Percentiles rank a stretch among this genome's conserved stretches.
Evolutionary conservation across 2,797 vertebrate genomes (phyloP).

Genomic region (Danionella dracula): DNA sequence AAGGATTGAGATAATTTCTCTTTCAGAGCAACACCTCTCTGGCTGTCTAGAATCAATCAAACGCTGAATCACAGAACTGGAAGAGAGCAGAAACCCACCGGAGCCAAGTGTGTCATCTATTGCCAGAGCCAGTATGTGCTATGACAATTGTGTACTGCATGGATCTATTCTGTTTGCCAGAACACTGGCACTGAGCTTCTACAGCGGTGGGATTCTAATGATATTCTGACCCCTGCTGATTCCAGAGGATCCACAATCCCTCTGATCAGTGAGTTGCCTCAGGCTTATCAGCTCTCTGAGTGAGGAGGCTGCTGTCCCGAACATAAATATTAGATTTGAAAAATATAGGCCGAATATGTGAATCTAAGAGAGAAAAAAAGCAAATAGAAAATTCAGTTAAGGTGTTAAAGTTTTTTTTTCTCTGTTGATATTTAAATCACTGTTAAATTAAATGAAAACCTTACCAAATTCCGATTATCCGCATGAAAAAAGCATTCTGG

Average conservation of each 20-base stretch:
- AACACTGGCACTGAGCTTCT: slow-evolving; percentile 17
- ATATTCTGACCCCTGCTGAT: slow-evolving; percentile 49
- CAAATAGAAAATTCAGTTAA: slow-evolving; percentile 5
- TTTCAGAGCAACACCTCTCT: slow-evolving; percentile 21
- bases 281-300: slow-evolving; percentile 38
- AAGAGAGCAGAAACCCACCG: slow-evolving; percentile 10
- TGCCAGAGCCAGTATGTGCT: slow-evolving; percentile 13
- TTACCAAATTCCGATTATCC: not conserved
- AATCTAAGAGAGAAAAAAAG: slow-evolving; percentile 4
- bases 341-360: slow-evolving; percentile 29
- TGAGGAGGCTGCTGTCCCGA: slow-evolving; percentile 20
- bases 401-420: not conserved
- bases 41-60: slow-evolving; percentile 32
- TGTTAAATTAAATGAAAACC: too few relatives aligned
- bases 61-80: slow-evolving; percentile 30
- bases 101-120: slow-evolving; percentile 31
- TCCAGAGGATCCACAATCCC: slow-evolving; percentile 35
- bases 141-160: slow-evolving; percentile 23
- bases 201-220: slow-evolving; percentile 46
- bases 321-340: slow-evolving; percentile 46
- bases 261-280: slow-evolving; percentile 41
- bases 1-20: slow-evolving; percentile 30
- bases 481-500: not conserved
- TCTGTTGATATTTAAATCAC: not conserved
- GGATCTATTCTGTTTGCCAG: slow-evolving; percentile 3